Percentiles rank a stretch among this genome's conserved stretches.
phyloP scores from a whole-genome alignment of 1,140 invertebrate genomes.

The Brachionus sp. region DNA sequence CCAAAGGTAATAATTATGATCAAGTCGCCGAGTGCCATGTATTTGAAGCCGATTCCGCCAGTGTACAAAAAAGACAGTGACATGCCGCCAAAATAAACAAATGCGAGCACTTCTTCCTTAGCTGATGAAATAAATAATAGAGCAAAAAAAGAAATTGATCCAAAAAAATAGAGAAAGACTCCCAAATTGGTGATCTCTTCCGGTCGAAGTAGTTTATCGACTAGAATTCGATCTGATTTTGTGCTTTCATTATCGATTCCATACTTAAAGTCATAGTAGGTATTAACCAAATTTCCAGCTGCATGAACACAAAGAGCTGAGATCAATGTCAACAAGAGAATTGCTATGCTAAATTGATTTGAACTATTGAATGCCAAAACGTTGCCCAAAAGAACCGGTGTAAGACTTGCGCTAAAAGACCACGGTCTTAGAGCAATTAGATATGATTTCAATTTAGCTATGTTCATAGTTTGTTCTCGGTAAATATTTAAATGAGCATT shows the following conservation, averaged over 20 bases:
- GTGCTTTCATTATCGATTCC: constrained; percentile 68
- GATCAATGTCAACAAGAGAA: constrained; percentile 73
- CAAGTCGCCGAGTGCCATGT: constrained; percentile 83
- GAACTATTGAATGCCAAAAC: constrained; percentile 75
- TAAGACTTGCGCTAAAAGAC: constrained; percentile 83
- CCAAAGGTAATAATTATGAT: constrained; percentile 87
- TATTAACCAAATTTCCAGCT: constrained; percentile 93
- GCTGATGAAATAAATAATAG: constrained; percentile 76
- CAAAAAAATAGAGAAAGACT: constrained; percentile 77
- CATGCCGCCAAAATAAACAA: constrained; percentile 88
- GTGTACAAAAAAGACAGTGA: constrained; percentile 76
- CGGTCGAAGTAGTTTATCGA: constrained; percentile 79
- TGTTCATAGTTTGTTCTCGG: background rate
- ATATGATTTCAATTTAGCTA: constrained; percentile 60
- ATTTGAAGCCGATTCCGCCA: constrained; percentile 79
- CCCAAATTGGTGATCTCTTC: constrained; percentile 82
- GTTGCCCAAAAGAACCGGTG: constrained; percentile 80
- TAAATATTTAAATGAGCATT: background rate
- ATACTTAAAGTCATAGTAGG: constrained; percentile 63
- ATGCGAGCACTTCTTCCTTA: constrained; percentile 84
- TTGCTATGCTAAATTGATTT: constrained; percentile 71
- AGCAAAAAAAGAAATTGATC: constrained; percentile 80
- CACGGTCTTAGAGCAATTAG: constrained; percentile 80
- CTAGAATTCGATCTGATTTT: constrained; percentile 81
- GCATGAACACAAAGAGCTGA: constrained; percentile 85